phyloP scores from a whole-genome alignment of 2,113 vertebrate species.

The Archocentrus centrarchus region DNA sequence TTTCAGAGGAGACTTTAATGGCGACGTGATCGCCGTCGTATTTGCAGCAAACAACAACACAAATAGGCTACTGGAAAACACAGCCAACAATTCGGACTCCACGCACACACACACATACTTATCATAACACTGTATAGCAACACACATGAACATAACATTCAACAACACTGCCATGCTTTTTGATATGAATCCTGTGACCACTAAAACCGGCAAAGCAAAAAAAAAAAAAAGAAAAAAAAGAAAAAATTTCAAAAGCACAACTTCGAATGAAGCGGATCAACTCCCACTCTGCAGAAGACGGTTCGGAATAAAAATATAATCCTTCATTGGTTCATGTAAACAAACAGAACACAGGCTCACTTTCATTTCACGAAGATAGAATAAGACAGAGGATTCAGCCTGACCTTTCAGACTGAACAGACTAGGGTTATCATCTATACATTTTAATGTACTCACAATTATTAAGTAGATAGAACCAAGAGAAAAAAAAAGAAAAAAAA shows the following conservation, averaged over 20 bases:
- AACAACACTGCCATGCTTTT: conserved; percentile 79
- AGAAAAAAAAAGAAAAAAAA: conserved; percentile 32
- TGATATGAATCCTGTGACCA: conserved; percentile 68
- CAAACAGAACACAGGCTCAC: conserved; percentile 57
- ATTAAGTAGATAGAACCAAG: conserved; percentile 52
- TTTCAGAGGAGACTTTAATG: conserved; percentile 69
- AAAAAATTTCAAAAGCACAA: conserved; percentile 56
- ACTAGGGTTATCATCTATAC: conserved; percentile 64
- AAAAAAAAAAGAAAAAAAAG: conserved; percentile 4
- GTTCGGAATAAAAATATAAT: conserved; percentile 70
- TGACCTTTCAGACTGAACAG: conserved; percentile 46
- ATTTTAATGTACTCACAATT: conserved; percentile 53
- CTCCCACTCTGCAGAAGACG: conserved; percentile 35
- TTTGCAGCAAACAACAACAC: conserved; percentile 72
- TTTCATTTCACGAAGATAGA: conserved; percentile 56
- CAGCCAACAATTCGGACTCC: conserved; percentile 64
- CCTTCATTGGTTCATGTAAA: conserved; percentile 64
- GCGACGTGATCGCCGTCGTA: conserved; percentile 40
- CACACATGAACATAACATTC: conserved; percentile 71
- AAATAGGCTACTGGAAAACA: conserved; percentile 69
- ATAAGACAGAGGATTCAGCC: conserved; percentile 48
- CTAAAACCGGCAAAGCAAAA: conserved; percentile 51
- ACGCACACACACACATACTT: conserved; percentile 54
- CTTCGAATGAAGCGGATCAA: conserved; percentile 40
- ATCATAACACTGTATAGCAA: conserved; percentile 73